Conservation (phyloP, 2,113 vertebrate genomes). For the Percina caprodes region DNA sequence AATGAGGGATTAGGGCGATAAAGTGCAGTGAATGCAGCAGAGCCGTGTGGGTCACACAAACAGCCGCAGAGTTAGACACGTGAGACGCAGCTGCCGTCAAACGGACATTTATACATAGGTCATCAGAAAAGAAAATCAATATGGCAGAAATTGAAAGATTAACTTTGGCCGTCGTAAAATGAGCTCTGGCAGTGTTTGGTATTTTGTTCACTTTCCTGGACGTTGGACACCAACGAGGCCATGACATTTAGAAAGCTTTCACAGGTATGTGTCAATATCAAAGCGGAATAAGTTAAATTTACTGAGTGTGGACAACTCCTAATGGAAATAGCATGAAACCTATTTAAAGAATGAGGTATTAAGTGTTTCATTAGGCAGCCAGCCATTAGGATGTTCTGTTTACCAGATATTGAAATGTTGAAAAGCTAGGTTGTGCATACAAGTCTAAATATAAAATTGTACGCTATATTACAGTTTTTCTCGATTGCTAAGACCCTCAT, state of each 20-base stretch:
- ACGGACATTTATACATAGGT: constrained; percentile 60
- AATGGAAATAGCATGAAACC: background rate
- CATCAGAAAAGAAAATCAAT: constrained; percentile 67
- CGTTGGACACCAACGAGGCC: constrained; percentile 27
- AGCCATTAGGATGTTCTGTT: background rate
- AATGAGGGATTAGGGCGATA: constrained; percentile 71
- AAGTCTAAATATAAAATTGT: background rate
- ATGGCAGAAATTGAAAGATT: constrained; percentile 53
- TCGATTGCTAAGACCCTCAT: no score
- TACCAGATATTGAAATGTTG: background rate
- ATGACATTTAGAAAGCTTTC: constrained; percentile 43
- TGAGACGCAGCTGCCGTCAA: constrained; percentile 45
- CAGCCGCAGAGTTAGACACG: constrained; percentile 40
- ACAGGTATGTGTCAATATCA: constrained; percentile 4
- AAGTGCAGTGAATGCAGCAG: constrained; percentile 48
- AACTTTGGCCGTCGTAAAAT: constrained; percentile 51
- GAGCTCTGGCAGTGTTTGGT: constrained; percentile 18
- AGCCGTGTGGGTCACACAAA: constrained; percentile 46
- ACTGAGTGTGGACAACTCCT: background rate
- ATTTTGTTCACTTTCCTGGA: constrained; percentile 54
- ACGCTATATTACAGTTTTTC: no score
- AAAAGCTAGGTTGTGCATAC: background rate
- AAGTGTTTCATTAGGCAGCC: background rate
- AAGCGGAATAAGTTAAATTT: constrained; percentile 14
- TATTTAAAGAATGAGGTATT: background rate